Conservation (phyloP, 1,140 invertebrate species). For the Heliconius nattereri region DNA sequence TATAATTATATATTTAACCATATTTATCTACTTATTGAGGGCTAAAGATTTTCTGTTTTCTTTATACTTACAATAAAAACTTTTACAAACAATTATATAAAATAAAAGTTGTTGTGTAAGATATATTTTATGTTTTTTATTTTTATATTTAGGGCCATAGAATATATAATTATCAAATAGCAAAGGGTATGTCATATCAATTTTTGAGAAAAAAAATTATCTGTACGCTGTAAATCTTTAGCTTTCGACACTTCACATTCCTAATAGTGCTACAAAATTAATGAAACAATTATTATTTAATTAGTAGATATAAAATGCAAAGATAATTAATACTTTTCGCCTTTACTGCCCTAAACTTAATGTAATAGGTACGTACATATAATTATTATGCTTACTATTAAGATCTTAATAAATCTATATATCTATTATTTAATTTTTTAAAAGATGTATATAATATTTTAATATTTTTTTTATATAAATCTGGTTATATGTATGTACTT, state of each 20-base stretch:
- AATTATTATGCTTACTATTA: neutral
- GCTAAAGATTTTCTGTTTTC: neutral
- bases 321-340: conserved; percentile 26
- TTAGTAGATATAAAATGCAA: neutral
- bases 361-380: neutral
- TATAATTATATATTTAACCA: too few relatives aligned
- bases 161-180: neutral
- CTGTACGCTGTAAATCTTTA: neutral
- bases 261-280: neutral
- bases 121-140: neutral
- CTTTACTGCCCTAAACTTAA: conserved; percentile 24
- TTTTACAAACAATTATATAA: neutral
- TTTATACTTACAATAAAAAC: neutral
- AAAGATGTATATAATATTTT: neutral
- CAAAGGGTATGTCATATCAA: neutral
- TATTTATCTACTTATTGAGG: neutral
- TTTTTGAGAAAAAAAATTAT: neutral
- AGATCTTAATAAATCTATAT: neutral
- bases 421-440: neutral
- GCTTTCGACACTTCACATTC: neutral
- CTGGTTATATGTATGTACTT: neutral
- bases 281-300: neutral
- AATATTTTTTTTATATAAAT: neutral
- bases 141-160: neutral
- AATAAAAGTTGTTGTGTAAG: neutral